These are phyloP conservation scores for Maniola hyperantus DNA, from an alignment of 2,888 invertebrate genomes.

Conservation along the genomic window DNA sequence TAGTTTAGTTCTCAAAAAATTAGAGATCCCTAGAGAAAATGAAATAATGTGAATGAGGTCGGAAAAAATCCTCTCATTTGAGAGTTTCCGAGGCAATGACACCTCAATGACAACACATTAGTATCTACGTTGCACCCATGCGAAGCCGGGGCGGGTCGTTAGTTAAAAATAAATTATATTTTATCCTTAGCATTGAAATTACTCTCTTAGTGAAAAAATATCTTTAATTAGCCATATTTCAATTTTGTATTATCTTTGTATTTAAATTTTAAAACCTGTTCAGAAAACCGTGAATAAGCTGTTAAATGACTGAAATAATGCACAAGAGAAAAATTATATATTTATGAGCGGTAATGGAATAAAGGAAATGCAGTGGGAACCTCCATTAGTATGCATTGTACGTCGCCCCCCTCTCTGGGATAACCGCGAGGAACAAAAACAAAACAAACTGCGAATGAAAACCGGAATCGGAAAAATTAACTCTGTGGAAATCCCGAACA, in stretches of 20 bases:
- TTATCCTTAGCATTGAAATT: too few species aligned
- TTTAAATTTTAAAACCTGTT: background rate
- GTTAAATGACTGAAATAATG: background rate
- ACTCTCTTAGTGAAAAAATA: too few species aligned
- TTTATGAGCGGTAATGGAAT: constrained; percentile 20
- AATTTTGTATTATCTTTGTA: background rate
- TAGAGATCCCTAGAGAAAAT: too few species aligned
- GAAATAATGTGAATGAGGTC: too few species aligned
- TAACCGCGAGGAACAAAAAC: background rate
- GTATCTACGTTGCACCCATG: too few species aligned
- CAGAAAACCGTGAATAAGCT: background rate
- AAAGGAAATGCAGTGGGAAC: constrained; percentile 9
- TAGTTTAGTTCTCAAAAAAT: too few species aligned
- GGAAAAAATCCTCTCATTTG: too few species aligned
- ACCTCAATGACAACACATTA: too few species aligned
- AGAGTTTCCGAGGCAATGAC: too few species aligned
- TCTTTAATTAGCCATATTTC: too few species aligned
- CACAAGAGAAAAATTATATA: constrained; percentile 13
- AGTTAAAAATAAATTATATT: too few species aligned
- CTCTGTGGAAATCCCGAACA: background rate
- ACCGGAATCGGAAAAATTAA: constrained; percentile 1
- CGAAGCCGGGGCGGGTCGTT: too few species aligned
- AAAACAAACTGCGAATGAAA: background rate
- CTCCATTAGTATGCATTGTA: constrained; percentile 16
- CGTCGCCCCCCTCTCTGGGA: background rate